phyloP scores from a whole-genome alignment of 1,140 invertebrate genomes.

The Tribolium castaneum region DNA sequence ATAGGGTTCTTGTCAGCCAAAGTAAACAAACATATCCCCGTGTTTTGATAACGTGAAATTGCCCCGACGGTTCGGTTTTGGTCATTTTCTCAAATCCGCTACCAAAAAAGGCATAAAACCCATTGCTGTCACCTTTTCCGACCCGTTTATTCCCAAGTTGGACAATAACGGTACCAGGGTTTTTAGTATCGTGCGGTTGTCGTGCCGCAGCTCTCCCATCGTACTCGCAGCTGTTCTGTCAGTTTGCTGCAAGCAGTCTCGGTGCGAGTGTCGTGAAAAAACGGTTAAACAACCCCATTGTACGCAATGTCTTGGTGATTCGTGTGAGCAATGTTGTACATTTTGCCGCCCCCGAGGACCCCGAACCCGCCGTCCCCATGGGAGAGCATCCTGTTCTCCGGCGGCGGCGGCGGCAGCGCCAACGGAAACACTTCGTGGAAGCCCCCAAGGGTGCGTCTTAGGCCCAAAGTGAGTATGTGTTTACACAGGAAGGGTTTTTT shows the following conservation, averaged over 20 bases:
- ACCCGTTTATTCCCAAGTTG: constrained; percentile 38
- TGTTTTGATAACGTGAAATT: background rate
- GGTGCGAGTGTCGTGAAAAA: background rate
- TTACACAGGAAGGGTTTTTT: constrained; percentile 35
- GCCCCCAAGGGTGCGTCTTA: constrained; percentile 52
- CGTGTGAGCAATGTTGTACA: constrained; percentile 63
- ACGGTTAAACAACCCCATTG: background rate
- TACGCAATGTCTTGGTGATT: constrained; percentile 9
- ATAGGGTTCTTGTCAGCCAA: background rate
- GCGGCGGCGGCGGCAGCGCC: background rate
- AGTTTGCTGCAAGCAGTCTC: constrained; percentile 42
- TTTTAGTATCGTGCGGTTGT: constrained; percentile 50
- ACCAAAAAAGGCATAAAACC: constrained; percentile 15
- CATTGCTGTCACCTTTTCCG: constrained; percentile 22
- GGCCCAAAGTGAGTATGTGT: constrained; percentile 52
- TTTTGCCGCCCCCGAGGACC: constrained; percentile 65
- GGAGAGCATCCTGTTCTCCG: constrained; percentile 59
- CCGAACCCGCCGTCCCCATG: constrained; percentile 67
- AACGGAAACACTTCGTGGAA: constrained; percentile 21
- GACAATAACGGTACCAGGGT: constrained; percentile 49
- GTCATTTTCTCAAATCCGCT: background rate
- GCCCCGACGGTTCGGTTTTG: background rate
- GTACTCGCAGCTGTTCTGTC: constrained; percentile 42
- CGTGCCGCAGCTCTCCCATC: constrained; percentile 36
- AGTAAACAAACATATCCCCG: background rate